These are phyloP conservation scores for Zophobas morio DNA, from an alignment of 1,140 invertebrate species.

Conservation along the genomic window DNA sequence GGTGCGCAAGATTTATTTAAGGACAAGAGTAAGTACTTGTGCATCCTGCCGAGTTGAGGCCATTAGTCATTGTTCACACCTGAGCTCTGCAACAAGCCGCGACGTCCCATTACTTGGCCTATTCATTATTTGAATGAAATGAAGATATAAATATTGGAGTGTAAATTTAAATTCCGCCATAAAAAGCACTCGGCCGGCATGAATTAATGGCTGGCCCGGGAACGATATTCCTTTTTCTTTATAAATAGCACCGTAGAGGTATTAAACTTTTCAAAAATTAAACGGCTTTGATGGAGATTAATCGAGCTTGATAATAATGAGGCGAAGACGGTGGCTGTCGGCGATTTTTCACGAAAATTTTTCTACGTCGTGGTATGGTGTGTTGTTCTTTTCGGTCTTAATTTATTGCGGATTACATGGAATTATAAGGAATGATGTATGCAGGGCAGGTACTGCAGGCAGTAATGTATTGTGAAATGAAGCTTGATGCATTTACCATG, in stretches of 20 bases:
- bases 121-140: constrained; percentile 57
- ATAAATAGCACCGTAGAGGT: constrained; percentile 31
- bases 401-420: too few species aligned
- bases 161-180: constrained; percentile 51
- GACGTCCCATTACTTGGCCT: constrained; percentile 53
- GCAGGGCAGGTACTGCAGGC: too few species aligned
- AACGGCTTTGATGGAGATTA: constrained; percentile 38
- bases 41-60: constrained; percentile 54
- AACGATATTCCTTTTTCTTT: constrained; percentile 35
- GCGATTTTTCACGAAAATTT: constrained; percentile 23
- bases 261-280: constrained; percentile 38
- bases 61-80: constrained; percentile 61
- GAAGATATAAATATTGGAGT: constrained; percentile 59
- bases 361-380: background rate
- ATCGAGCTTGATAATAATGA: constrained; percentile 26
- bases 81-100: constrained; percentile 50
- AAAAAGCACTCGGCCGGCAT: constrained; percentile 35
- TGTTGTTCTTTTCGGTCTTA: too few species aligned
- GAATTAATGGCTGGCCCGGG: constrained; percentile 28
- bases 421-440: too few species aligned
- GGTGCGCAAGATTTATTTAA: constrained; percentile 55
- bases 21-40: constrained; percentile 56
- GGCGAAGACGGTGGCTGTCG: constrained; percentile 12
- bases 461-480: too few species aligned
- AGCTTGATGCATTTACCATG: too few species aligned